Evolutionary conservation across 2,113 vertebrate genomes (phyloP).

Genomic region (Thalassarche chlororhynchos): DNA sequence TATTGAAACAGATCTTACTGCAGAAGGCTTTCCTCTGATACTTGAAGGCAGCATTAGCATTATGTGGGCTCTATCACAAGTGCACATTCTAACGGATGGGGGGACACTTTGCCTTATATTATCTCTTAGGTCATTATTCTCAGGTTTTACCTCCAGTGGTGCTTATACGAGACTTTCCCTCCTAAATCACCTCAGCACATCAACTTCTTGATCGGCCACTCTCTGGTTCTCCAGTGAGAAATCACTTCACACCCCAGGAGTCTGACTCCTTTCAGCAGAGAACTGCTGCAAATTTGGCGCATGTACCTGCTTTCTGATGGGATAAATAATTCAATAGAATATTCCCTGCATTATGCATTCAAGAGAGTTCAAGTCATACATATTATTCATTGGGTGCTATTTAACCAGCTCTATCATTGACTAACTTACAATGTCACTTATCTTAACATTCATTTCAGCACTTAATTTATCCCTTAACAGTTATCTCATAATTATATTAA

Average conservation of each 20-base stretch:
- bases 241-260: not conserved
- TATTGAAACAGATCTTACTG: not conserved
- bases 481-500: not conserved
- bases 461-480: not conserved
- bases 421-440: not conserved
- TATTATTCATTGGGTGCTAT: constrained; percentile 49
- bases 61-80: not conserved
- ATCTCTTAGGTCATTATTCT: not conserved
- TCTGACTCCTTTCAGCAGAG: not conserved
- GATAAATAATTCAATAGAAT: constrained; percentile 46
- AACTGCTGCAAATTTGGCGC: constrained; percentile 6
- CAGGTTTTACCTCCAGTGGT: not conserved
- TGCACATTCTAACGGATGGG: not conserved
- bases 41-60: not conserved
- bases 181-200: not conserved
- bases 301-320: not conserved
- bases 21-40: not conserved
- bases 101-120: not conserved
- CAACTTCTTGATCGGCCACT: not conserved
- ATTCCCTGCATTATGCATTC: constrained; percentile 20
- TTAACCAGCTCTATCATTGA: constrained; percentile 20
- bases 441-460: not conserved
- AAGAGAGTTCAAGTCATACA: not conserved
- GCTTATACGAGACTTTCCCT: not conserved
- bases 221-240: not conserved